Evolutionary conservation across 1,140 invertebrate species (phyloP).

Genomic region (Nomia melanderi): DNA sequence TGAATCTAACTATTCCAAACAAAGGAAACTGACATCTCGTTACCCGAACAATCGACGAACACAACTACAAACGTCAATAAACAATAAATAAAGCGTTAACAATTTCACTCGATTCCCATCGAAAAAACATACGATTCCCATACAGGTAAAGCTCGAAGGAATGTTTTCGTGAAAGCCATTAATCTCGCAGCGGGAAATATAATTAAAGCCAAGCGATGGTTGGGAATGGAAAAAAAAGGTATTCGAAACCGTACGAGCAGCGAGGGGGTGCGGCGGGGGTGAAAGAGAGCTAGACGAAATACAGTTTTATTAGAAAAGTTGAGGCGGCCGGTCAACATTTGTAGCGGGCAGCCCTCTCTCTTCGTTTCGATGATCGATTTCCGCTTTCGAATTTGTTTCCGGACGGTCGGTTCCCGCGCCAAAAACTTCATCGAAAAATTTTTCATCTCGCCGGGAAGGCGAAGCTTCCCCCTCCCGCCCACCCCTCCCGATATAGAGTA

Average conservation of each 20-base stretch:
- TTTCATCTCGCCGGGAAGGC: constrained; percentile 1
- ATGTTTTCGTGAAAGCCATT: neutral
- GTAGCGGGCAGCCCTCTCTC: neutral
- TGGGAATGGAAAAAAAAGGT: neutral
- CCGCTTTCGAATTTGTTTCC: constrained; percentile 39
- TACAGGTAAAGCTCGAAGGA: too few relatives aligned
- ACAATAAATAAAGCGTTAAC: too few relatives aligned
- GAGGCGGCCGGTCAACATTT: constrained; percentile 30
- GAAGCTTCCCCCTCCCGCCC: too few relatives aligned
- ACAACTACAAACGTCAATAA: too few relatives aligned
- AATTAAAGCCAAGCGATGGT: neutral
- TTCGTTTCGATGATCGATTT: constrained; percentile 26
- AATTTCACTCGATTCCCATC: too few relatives aligned
- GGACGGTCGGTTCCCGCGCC: too few relatives aligned
- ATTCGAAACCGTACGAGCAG: neutral
- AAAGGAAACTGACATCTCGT: too few relatives aligned
- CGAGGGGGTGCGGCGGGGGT: neutral
- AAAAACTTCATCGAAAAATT: neutral
- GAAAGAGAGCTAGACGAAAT: neutral
- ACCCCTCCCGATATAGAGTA: too few relatives aligned
- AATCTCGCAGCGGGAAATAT: neutral
- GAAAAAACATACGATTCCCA: too few relatives aligned
- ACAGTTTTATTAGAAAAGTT: constrained; percentile 49
- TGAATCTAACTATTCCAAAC: too few relatives aligned
- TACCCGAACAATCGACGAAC: too few relatives aligned